Evolutionary conservation across 2,888 invertebrate species (phyloP).

Genomic region (Labia minor): DNA sequence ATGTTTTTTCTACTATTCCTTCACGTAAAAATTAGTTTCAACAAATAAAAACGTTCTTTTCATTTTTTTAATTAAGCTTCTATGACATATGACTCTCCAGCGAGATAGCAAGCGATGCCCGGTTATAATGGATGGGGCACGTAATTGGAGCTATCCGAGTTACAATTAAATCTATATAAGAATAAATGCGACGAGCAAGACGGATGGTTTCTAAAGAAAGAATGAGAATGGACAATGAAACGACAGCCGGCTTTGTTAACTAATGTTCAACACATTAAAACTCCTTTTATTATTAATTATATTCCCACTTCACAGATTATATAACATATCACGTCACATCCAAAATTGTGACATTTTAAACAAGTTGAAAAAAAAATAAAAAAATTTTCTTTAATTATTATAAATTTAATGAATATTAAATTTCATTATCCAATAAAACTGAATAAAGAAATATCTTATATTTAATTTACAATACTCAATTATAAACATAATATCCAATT

Average conservation of each 20-base stretch:
- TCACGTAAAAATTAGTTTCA: background rate
- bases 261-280: slow-evolving; percentile 8
- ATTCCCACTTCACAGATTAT: background rate
- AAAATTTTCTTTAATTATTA: no score
- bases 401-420: no score
- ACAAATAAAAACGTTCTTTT: background rate
- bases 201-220: background rate
- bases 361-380: no score
- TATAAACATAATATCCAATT: no score
- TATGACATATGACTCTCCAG: background rate
- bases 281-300: background rate
- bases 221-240: background rate
- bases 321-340: no score
- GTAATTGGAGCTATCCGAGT: slow-evolving; percentile 5
- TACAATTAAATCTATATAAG: slow-evolving; percentile 7
- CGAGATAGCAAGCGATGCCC: background rate
- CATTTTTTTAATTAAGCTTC: background rate
- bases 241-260: background rate
- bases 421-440: no score
- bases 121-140: background rate
- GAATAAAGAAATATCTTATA: no score
- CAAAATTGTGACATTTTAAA: no score
- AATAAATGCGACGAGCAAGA: background rate
- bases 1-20: no score
- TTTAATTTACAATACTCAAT: no score